Evolutionary conservation across 2,888 invertebrate genomes (phyloP).

Genomic region (Microchrysa polita): DNA sequence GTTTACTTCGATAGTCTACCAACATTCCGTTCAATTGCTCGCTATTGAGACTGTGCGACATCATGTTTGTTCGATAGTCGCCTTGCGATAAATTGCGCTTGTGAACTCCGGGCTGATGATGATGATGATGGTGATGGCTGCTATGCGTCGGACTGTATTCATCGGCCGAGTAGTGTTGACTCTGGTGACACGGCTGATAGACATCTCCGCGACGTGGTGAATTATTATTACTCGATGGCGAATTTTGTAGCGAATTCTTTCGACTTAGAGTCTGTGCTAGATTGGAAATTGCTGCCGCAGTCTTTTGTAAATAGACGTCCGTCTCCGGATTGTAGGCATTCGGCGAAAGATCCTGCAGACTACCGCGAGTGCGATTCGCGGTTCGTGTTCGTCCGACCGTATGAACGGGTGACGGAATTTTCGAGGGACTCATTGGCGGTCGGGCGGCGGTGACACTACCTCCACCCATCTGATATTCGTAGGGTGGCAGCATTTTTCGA

Average conservation of each 20-base stretch:
- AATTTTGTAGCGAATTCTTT: conserved; percentile 62
- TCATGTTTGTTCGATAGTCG: conserved; percentile 54
- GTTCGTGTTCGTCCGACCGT: conserved; percentile 67
- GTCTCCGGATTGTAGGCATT: conserved; percentile 55
- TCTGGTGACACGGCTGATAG: conserved; percentile 51
- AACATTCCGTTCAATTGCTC: conserved; percentile 46
- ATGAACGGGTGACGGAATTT: conserved; percentile 83
- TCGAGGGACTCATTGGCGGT: conserved; percentile 69
- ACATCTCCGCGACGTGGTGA: conserved; percentile 47
- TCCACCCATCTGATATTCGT: conserved; percentile 13
- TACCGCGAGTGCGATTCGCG: conserved; percentile 62
- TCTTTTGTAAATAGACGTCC: conserved; percentile 69
- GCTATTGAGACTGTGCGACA: conserved; percentile 63
- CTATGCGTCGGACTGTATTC: conserved; percentile 61
- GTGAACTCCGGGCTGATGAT: conserved; percentile 51
- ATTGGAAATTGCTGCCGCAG: conserved; percentile 62
- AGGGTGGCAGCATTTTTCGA: conserved; percentile 51
- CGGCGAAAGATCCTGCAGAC: conserved; percentile 55
- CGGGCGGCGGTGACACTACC: conserved; percentile 45
- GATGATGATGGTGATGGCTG: conserved; percentile 47
- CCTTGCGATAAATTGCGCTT: conserved; percentile 53
- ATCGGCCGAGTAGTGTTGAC: conserved; percentile 56
- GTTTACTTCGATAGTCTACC: conserved; percentile 50
- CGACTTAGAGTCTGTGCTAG: conserved; percentile 60
- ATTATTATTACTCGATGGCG: conserved; percentile 45